Evolutionary conservation across 2,797 vertebrate genomes (phyloP).

Genomic region (Chelonia mydas): DNA sequence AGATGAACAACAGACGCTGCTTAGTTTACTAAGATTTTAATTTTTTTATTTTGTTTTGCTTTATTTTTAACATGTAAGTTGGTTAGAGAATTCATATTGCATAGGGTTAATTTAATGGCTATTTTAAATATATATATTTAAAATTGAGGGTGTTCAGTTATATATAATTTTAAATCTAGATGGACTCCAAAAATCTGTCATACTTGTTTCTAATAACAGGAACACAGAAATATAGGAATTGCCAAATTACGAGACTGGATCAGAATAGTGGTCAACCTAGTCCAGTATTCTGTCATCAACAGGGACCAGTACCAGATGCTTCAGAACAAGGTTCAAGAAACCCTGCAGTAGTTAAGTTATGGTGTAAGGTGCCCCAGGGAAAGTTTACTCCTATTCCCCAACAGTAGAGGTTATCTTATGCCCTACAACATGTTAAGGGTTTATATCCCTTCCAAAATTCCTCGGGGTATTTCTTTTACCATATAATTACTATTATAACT

Average conservation of each 20-base stretch:
- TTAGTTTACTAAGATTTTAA: neutral
- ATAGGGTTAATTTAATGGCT: neutral
- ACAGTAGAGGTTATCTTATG: conserved; percentile 33
- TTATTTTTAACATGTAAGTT: neutral
- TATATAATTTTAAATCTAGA: neutral
- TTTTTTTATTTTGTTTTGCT: neutral
- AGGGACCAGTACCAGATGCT: conserved; percentile 30
- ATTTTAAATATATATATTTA: neutral
- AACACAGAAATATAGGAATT: neutral
- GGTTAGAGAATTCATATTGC: neutral
- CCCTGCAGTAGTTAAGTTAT: conserved; percentile 52
- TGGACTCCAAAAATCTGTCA: neutral
- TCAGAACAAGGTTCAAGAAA: conserved; percentile 35
- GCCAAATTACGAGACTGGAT: neutral
- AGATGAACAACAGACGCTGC: neutral
- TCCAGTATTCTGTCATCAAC: conserved; percentile 24
- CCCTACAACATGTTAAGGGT: neutral
- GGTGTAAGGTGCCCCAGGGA: conserved; percentile 50
- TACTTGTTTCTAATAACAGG: neutral
- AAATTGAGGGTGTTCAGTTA: no score
- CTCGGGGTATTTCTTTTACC: conserved; percentile 33
- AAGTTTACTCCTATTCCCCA: conserved; percentile 63
- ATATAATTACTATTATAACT: neutral
- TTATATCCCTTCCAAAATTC: conserved; percentile 18
- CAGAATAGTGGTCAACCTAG: neutral